A percentile compares a stretch with the other conserved stretches of the same genome.
Conservation (phyloP, 2,113 vertebrate species). For the Gymnogyps californianus region DNA sequence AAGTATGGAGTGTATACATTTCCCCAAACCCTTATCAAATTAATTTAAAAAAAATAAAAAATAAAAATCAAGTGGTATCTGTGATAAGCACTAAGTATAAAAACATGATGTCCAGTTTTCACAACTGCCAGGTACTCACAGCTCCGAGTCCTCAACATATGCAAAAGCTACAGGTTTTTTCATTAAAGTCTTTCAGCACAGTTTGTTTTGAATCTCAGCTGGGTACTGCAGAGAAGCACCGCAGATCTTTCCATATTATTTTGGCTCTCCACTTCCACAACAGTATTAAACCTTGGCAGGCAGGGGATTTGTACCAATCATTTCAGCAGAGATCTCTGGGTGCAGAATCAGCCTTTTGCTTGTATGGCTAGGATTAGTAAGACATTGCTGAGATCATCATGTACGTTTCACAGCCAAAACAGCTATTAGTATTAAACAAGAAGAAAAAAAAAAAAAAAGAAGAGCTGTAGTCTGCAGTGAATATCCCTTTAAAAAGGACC, state of each 20-base stretch:
- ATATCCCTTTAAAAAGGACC: neutral
- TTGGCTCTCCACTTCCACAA: neutral
- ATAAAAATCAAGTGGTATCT: neutral
- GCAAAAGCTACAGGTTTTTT: neutral
- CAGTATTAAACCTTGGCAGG: neutral
- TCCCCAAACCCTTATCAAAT: neutral
- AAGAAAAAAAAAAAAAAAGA: neutral
- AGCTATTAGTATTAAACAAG: neutral
- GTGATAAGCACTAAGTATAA: neutral
- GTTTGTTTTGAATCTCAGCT: neutral
- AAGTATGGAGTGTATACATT: accelerated
- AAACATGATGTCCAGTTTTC: accelerated
- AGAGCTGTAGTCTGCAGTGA: neutral
- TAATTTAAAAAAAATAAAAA: neutral
- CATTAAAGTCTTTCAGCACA: neutral
- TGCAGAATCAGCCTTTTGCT: constrained; percentile 59
- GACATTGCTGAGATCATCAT: constrained; percentile 63
- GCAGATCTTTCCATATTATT: constrained; percentile 16
- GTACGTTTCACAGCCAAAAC: neutral
- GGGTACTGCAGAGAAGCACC: neutral
- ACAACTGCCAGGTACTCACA: neutral
- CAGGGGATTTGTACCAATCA: constrained; percentile 24
- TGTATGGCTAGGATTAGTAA: constrained; percentile 55
- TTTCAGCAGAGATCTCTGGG: constrained; percentile 43
- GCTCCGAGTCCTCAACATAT: accelerated